These are phyloP conservation scores for Meloidogyne exigua DNA, from an alignment of 1,140 invertebrate species.

Conservation along the genomic window DNA sequence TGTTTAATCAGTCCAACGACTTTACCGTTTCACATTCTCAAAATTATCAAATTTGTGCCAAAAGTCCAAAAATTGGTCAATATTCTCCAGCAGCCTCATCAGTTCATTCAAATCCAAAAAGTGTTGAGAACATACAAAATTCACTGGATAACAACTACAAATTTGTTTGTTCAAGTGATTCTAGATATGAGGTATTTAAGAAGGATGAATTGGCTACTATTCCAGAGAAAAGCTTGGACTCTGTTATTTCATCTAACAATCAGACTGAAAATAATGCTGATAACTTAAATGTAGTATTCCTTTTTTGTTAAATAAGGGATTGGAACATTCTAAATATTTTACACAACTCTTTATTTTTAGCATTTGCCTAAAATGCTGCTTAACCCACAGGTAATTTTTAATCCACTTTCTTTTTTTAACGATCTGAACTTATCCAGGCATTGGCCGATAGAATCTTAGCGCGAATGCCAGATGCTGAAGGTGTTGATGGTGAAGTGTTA, in stretches of 20 bases:
- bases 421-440: too few species aligned
- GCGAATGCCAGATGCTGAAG: slow-evolving; percentile 40
- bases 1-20: neutral
- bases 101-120: neutral
- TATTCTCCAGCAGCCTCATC: neutral
- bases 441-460: slow-evolving; percentile 28
- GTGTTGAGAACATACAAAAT: neutral
- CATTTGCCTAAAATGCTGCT: slow-evolving; percentile 41
- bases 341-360: neutral
- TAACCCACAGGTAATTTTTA: slow-evolving; percentile 28
- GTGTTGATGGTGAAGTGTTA: slow-evolving; percentile 44
- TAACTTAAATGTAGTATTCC: neutral
- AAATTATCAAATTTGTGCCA: neutral
- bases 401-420: too few species aligned
- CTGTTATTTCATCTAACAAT: neutral
- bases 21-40: neutral
- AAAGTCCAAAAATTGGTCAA: neutral
- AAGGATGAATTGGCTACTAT: slow-evolving; percentile 3
- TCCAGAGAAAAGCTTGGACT: neutral
- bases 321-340: too few species aligned
- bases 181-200: neutral
- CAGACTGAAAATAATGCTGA: neutral
- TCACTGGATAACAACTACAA: neutral
- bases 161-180: neutral
- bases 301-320: neutral